Conservation (phyloP, 2,113 vertebrate species). For the Callorhinus ursinus region DNA sequence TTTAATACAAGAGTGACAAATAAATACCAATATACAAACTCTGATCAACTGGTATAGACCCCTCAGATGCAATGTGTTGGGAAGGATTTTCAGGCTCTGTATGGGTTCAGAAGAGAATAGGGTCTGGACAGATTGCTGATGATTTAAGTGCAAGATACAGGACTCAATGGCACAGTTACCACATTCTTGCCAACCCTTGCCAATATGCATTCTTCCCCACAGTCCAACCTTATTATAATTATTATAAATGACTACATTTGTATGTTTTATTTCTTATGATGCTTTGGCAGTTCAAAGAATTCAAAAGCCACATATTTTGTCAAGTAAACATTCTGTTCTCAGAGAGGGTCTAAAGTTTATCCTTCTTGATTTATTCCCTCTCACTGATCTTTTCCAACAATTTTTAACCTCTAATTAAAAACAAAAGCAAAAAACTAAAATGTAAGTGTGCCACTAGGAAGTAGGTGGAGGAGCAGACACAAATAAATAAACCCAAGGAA, state of each 20-base stretch:
- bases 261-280: background rate
- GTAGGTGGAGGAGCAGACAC: background rate
- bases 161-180: background rate
- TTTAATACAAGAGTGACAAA: background rate
- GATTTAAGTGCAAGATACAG: background rate
- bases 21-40: background rate
- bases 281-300: slow-evolving; percentile 15
- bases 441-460: background rate
- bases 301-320: slow-evolving; percentile 44
- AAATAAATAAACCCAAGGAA: background rate
- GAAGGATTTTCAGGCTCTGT: background rate
- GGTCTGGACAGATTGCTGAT: background rate
- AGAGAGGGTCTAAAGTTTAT: slow-evolving; percentile 1
- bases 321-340: slow-evolving; percentile 38
- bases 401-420: slow-evolving; percentile 43
- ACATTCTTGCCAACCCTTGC: background rate
- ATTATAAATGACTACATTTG: background rate
- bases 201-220: background rate
- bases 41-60: background rate
- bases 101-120: background rate
- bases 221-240: background rate
- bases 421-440: slow-evolving; percentile 1
- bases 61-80: background rate
- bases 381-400: slow-evolving; percentile 21
- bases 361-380: slow-evolving; percentile 20